These are phyloP conservation scores for Corythornis leucogaster DNA, from an alignment of 2,797 vertebrate genomes.

Conservation along the genomic window DNA sequence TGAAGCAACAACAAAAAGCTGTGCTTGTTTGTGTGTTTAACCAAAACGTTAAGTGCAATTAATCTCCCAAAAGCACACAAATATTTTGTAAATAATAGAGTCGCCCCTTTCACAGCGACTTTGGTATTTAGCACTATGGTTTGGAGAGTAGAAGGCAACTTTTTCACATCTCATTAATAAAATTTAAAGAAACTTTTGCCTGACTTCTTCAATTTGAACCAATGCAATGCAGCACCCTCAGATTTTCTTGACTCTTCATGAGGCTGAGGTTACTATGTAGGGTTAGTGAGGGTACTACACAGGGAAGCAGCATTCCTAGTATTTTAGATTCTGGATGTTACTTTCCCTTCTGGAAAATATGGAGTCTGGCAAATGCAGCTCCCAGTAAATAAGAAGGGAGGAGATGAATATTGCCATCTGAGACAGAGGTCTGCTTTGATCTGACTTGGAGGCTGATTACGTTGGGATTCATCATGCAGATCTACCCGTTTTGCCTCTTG, in stretches of 20 bases:
- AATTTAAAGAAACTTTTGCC: conserved; percentile 2
- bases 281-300: not conserved
- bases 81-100: conserved; percentile 50
- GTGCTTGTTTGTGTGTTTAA: conserved; percentile 71
- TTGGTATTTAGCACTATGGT: conserved; percentile 61
- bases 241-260: conserved; percentile 7
- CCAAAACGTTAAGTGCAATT: conserved; percentile 62
- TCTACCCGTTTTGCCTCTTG: not conserved
- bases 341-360: conserved; percentile 17
- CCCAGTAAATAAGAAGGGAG: conserved; percentile 26
- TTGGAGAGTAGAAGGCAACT: conserved; percentile 41
- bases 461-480: not conserved
- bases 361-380: conserved; percentile 51
- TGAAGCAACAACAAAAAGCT: conserved; percentile 73
- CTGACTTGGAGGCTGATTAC: not conserved
- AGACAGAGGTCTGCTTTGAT: conserved; percentile 53
- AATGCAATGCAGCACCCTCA: not conserved
- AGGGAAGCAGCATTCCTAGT: not conserved
- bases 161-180: conserved; percentile 65
- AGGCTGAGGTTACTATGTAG: conserved; percentile 3
- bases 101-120: conserved; percentile 30
- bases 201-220: conserved; percentile 24
- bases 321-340: not conserved
- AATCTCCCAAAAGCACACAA: conserved; percentile 54
- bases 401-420: conserved; percentile 36